Base-by-base conservation (phyloP, 2,113 vertebrate genomes). In the Dromas ardeola region DNA sequence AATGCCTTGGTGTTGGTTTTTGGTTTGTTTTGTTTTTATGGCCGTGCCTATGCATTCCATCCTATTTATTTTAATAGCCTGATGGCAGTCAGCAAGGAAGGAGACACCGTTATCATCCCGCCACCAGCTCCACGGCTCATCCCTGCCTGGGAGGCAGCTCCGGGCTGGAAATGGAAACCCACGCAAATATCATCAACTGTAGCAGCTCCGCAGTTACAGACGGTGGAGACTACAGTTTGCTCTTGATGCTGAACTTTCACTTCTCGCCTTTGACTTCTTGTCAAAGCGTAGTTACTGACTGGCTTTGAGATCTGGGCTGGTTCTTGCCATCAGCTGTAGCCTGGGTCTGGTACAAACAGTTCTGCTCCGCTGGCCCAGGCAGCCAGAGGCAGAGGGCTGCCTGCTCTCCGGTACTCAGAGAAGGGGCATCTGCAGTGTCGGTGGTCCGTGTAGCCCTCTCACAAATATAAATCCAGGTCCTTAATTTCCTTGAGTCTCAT, bases 251-350 rank as follows among this genome's bases (percentile, higher is more conserved):
- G 42, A 53, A 43, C 42, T 17, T 23, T 4, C 32, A 36, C 17
- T 13, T 43, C 62, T 76, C 3, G 3, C 32, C 81, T 17, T 19
- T 6, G 30, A 0, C 45, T 34, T 30, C 23, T 5, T 29, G 52
- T n/a, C 58, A 2, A 21, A 53, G n/a, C 3, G 2, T 12, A 2
- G 25, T 6, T 40, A 2, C 4, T 4, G 1, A 1, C 25, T 1
- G 69, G 29, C 36, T 26, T 14, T 11, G 58, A 15, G 56, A 7
- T 5, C 4, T 1, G 11, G 45, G 27, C 40, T 56, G 4, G 69
- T 1, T 53, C 52, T 47, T 1, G 2, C 62, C 58, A 13, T 13
- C 52, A 11, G 16, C 61, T 8, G n/a, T 1, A 15, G 49, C 50
- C 42, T 7, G 22, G 52, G 5, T 15, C 21, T 8, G 70, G 20